Evolutionary conservation across 2,113 vertebrate species (phyloP), one percentile per base, ranked within the genome.

Genomic region (Alosa alosa): DNA sequence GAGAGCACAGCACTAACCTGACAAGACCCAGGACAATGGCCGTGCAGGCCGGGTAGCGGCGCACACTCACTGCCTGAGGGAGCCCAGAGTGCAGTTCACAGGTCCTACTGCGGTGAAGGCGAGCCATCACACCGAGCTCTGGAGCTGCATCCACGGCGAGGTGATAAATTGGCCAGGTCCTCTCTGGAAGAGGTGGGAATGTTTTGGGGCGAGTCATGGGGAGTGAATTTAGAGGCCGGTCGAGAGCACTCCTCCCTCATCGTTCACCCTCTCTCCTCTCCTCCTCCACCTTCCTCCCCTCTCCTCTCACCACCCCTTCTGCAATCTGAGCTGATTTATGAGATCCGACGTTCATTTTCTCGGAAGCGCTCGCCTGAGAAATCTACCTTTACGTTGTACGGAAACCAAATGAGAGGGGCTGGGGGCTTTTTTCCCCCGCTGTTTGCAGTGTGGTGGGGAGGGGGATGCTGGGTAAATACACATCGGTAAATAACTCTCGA

Each of bases 401-500:
- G 55, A 55, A 55, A 55, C 15, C 52, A 55, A 55, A 55, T 55
- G 52, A 55, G 52, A 17, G 13, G 15, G 52, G 52, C 15, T 55
- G 52, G 52, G 52, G 52, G 4, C 52, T 49, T 49, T 49, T 49
- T 49, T 8, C 1, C 4, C 41, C 41, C 41, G 47, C 8, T 8
- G 13, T 55, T 6, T 18, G 6, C 4, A 4, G 20, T 0, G 55
- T 18, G 55, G 20, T 6, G 55, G 55, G 55, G 55, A 22, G 18
- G 55, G 55, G 55, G 20, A 7, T 60, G 18, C 20, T 60, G 18
- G 55, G 55, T 60, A 60, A 60, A 60, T 60, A 60, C 20, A 22
- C 20, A 18, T 60, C 55, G 60, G 89, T 89, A 91, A 90, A 82
- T 88, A 89, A 87, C 78, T 81, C 55, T 60, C 55, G 46, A 81